These are phyloP conservation scores for Anguilla japonica DNA, from an alignment of 2,113 vertebrate genomes.

Conservation along the genomic window DNA sequence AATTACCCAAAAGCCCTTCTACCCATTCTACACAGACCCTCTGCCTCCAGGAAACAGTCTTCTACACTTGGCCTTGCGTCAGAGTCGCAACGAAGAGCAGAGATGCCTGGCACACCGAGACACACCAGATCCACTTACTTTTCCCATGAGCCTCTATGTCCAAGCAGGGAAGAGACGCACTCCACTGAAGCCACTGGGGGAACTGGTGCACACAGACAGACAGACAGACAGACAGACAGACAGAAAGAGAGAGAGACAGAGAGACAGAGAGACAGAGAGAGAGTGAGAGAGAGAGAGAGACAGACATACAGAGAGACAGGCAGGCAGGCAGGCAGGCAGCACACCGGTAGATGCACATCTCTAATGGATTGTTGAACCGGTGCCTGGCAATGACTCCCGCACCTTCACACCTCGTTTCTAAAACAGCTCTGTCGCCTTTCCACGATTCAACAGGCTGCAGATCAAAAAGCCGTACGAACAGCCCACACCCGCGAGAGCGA, in stretches of 20 bases:
- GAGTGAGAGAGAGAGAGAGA: too few relatives aligned
- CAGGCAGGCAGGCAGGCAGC: too few relatives aligned
- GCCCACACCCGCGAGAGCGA: too few relatives aligned
- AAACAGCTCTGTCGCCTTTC: not conserved
- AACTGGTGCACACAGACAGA: not conserved
- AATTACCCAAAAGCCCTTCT: not conserved
- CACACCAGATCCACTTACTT: constrained; percentile 34
- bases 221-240: not conserved
- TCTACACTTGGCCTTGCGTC: not conserved
- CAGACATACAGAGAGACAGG: too few relatives aligned
- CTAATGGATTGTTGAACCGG: not conserved
- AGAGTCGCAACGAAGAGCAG: not conserved
- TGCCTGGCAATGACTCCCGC: not conserved
- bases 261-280: too few relatives aligned
- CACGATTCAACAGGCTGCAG: not conserved
- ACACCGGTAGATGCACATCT: not conserved
- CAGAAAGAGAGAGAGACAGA: not conserved
- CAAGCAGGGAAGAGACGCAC: not conserved
- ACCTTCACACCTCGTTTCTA: not conserved
- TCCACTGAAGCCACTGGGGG: not conserved
- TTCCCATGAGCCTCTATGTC: constrained; percentile 27
- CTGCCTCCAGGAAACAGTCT: accelerated
- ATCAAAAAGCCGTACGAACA: not conserved
- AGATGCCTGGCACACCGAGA: constrained; percentile 21
- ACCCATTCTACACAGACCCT: not conserved